Base-by-base conservation (phyloP, 2,113 vertebrate genomes). In the Syngnathus scovelli region DNA sequence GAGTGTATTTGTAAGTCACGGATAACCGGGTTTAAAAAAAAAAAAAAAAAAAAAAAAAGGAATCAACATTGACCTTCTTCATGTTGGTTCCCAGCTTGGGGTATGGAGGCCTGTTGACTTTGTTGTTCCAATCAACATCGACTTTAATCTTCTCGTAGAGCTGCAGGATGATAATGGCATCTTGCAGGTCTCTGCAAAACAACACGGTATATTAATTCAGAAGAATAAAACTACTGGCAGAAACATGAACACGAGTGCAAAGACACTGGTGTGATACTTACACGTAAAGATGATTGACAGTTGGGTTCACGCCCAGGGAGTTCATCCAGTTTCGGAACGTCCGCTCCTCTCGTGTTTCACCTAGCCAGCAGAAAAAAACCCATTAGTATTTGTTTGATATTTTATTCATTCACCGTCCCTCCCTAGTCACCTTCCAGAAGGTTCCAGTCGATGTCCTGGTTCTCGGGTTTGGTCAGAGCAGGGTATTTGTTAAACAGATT, bases 321-420 rank as follows among this genome's bases (percentile, higher is more conserved):
- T 98, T 98, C 94, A 98, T 98, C 95, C 95, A 98, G 90, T 98
- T 98, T 74, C 93, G 89, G 86, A 96, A 98, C 3, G 95, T 98
- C 72, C 94, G 91, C 83, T 96, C 95, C 86, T 98, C 95, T 15
- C 94, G 91, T 0, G 95, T 96, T 86, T 98, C 95, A 81, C 93
- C 95, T 98, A 59, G 36, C 74, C 6, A 11, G 37, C 11, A 62
- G 78, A 77, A 65, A 33, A 82, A 75, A 64, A 33, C 2, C 27
- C 27, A 33, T 33, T 33, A 33, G 27, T 33, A 3, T 33, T 33
- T 3, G 27, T 33, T 33, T 33, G 27, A 33, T 33, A 33, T 33
- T 33, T 33, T 3, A 36, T 10, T 19, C 19, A 4, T 27, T 62
- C 12, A 8, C 11, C 13, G 3, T 38, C 39, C 44, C 12, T 23